Evolutionary conservation across 2,888 invertebrate species (phyloP).

Genomic region (Margaritifera margaritifera): DNA sequence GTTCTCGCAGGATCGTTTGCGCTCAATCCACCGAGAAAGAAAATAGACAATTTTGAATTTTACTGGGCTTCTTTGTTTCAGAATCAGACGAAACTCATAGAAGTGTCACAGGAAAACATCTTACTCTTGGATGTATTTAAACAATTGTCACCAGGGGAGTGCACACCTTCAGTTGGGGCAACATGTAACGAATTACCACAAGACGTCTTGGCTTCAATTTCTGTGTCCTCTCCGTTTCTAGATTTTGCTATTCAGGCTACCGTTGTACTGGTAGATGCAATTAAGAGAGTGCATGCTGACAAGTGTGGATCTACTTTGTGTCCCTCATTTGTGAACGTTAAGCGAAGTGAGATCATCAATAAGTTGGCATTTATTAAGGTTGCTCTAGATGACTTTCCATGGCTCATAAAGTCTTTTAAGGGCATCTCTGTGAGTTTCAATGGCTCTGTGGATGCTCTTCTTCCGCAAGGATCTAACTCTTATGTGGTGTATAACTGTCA

Average conservation of each 20-base stretch:
- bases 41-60: constrained; percentile 12
- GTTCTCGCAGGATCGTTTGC: constrained; percentile 21
- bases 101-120: too few relatives aligned
- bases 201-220: too few relatives aligned
- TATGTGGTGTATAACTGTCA: too few relatives aligned
- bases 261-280: constrained; percentile 14
- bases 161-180: too few relatives aligned
- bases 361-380: neutral
- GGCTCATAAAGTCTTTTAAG: too few relatives aligned
- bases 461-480: too few relatives aligned
- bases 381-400: too few relatives aligned
- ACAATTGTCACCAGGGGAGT: too few relatives aligned
- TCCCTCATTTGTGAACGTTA: constrained; percentile 6
- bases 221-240: constrained; percentile 17
- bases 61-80: constrained; percentile 13
- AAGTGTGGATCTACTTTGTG: constrained; percentile 11
- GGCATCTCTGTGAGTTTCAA: too few relatives aligned
- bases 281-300: constrained; percentile 4
- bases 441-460: too few relatives aligned
- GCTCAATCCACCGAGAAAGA: constrained; percentile 22
- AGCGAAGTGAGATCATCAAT: constrained; percentile 17
- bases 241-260: constrained; percentile 31
- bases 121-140: too few relatives aligned
- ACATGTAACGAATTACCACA: too few relatives aligned
- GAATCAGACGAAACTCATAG: constrained; percentile 1